Percentiles rank a stretch among this genome's conserved stretches.
These are phyloP conservation scores for Endomychus coccineus DNA, from an alignment of 2,888 invertebrate species.

Conservation along the genomic window DNA sequence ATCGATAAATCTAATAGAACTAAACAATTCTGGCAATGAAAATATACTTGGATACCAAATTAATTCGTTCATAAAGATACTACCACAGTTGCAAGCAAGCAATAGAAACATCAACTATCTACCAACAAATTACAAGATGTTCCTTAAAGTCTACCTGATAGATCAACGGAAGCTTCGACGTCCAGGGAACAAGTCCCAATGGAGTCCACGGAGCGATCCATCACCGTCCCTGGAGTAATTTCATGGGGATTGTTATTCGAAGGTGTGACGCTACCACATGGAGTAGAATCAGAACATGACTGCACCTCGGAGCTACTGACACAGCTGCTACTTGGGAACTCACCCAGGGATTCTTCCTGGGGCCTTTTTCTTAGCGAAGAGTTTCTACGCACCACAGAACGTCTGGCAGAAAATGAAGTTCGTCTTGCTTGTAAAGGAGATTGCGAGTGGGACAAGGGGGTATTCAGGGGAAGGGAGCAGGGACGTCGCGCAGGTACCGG, in stretches of 20 bases:
- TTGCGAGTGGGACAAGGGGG: constrained; percentile 26
- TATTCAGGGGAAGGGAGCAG: constrained; percentile 33
- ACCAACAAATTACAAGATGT: too few species aligned
- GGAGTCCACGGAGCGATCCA: constrained; percentile 75
- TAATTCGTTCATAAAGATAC: too few species aligned
- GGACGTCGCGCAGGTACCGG: constrained; percentile 37
- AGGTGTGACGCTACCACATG: constrained; percentile 11
- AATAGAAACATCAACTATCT: too few species aligned
- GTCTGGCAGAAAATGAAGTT: constrained; percentile 30
- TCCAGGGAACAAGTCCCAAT: constrained; percentile 83
- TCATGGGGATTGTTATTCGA: constrained; percentile 3
- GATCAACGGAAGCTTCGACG: constrained; percentile 68
- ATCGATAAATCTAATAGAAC: too few species aligned
- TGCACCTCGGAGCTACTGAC: constrained; percentile 1
- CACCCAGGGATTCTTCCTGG: constrained; percentile 23
- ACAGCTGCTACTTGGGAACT: constrained; percentile 1
- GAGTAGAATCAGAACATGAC: neutral
- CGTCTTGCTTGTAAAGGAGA: constrained; percentile 33
- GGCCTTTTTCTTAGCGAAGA: constrained; percentile 40
- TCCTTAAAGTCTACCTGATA: constrained; percentile 74
- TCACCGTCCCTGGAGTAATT: constrained; percentile 39
- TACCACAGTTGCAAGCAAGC: too few species aligned
- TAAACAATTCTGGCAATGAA: too few species aligned
- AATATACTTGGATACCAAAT: too few species aligned
- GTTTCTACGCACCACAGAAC: constrained; percentile 40